phyloP scores from a whole-genome alignment of 2,888 invertebrate genomes.

The Ormia ochracea region DNA sequence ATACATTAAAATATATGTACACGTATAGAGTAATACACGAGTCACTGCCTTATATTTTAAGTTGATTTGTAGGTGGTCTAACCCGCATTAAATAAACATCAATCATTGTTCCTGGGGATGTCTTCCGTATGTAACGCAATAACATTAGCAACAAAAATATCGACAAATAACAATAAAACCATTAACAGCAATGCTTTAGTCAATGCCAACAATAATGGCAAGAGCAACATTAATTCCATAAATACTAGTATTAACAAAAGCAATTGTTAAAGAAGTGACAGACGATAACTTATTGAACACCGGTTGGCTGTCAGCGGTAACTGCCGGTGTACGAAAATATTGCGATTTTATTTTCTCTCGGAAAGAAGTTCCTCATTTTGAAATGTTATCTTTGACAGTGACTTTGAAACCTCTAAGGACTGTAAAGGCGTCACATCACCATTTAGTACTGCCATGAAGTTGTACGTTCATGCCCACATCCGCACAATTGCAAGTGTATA shows the following conservation, averaged over 20 bases:
- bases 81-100: slow-evolving; percentile 56
- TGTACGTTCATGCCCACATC: background rate
- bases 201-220: slow-evolving; percentile 2
- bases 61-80: slow-evolving; percentile 43
- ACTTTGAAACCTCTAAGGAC: background rate
- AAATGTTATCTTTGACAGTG: background rate
- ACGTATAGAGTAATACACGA: slow-evolving; percentile 22
- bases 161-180: background rate
- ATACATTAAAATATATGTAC: slow-evolving; percentile 10
- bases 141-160: background rate
- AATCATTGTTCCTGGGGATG: slow-evolving; percentile 49
- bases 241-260: background rate
- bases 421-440: background rate
- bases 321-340: background rate
- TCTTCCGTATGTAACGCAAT: slow-evolving; percentile 14
- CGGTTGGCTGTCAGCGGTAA: background rate
- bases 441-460: background rate
- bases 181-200: too few relatives aligned
- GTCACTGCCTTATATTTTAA: slow-evolving; percentile 50
- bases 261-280: slow-evolving; percentile 5
- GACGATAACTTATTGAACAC: background rate
- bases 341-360: background rate
- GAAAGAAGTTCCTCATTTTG: background rate
- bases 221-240: background rate
- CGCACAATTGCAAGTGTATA: background rate